phyloP scores from a whole-genome alignment of 2,113 vertebrate genomes.

The Nansenia antarctica region DNA sequence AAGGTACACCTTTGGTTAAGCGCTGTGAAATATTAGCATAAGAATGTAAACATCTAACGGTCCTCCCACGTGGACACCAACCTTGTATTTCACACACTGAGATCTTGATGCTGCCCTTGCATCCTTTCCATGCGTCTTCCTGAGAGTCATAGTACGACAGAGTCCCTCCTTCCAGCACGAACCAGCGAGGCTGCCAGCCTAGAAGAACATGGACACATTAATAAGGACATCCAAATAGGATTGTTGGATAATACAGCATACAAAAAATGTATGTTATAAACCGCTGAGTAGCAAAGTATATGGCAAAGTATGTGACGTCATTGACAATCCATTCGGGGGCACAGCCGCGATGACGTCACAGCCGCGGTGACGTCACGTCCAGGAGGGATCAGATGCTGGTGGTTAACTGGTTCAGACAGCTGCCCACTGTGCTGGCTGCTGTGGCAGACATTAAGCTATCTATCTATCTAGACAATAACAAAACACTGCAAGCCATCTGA shows the following conservation, averaged over 20 bases:
- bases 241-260: background rate
- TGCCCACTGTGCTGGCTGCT: no score
- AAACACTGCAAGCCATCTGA: no score
- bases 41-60: background rate
- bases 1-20: background rate
- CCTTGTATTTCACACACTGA: slow-evolving; percentile 99
- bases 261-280: no score
- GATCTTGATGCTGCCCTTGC: slow-evolving; percentile 98
- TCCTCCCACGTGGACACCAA: slow-evolving; percentile 40
- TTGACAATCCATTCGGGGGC: no score
- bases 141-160: slow-evolving; percentile 96
- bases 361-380: no score
- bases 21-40: background rate
- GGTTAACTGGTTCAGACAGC: no score
- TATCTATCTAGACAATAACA: no score
- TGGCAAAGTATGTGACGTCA: no score
- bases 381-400: no score
- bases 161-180: slow-evolving; percentile 92
- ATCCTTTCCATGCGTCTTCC: slow-evolving; percentile 98
- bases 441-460: no score
- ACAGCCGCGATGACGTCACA: no score
- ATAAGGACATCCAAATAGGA: background rate
- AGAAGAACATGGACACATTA: background rate
- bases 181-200: slow-evolving; percentile 99
- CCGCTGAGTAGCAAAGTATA: no score